phyloP scores from a whole-genome alignment of 2,888 invertebrate genomes.

The Diarsia mendica region DNA sequence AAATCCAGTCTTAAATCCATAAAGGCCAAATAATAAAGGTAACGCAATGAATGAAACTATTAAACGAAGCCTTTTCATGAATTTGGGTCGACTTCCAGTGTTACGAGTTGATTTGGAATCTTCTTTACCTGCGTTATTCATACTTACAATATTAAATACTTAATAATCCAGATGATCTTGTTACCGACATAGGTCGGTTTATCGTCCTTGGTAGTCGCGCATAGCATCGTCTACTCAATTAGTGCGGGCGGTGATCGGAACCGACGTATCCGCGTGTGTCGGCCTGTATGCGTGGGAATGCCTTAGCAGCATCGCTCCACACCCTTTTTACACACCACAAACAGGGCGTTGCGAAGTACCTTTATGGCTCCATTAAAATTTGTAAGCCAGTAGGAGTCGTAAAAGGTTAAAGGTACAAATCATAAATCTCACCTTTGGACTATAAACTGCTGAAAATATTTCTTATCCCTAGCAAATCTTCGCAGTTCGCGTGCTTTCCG shows the following conservation, averaged over 20 bases:
- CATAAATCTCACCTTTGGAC: constrained; percentile 7
- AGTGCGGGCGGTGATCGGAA: constrained; percentile 87
- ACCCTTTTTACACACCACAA: constrained; percentile 75
- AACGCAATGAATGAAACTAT: neutral
- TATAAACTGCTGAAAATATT: constrained; percentile 1
- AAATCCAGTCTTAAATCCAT: constrained; percentile 20
- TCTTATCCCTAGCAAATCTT: neutral
- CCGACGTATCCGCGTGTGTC: constrained; percentile 83
- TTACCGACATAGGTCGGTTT: constrained; percentile 49
- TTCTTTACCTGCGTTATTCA: constrained; percentile 7
- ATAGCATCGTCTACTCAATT: constrained; percentile 82
- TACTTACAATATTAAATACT: neutral
- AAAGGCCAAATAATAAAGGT: constrained; percentile 16
- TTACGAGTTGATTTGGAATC: neutral
- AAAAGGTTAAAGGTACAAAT: constrained; percentile 33
- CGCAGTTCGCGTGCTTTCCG: neutral
- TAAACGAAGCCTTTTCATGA: neutral
- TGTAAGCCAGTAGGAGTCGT: constrained; percentile 41
- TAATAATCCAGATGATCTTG: constrained; percentile 51
- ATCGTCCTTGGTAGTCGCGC: constrained; percentile 76
- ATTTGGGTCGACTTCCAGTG: neutral
- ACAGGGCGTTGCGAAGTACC: constrained; percentile 54
- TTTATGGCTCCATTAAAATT: constrained; percentile 64
- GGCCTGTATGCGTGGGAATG: constrained; percentile 83
- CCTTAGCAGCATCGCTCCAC: constrained; percentile 73